Base-by-base conservation (phyloP, 2,113 vertebrate species). In the Hemicordylus capensis region DNA sequence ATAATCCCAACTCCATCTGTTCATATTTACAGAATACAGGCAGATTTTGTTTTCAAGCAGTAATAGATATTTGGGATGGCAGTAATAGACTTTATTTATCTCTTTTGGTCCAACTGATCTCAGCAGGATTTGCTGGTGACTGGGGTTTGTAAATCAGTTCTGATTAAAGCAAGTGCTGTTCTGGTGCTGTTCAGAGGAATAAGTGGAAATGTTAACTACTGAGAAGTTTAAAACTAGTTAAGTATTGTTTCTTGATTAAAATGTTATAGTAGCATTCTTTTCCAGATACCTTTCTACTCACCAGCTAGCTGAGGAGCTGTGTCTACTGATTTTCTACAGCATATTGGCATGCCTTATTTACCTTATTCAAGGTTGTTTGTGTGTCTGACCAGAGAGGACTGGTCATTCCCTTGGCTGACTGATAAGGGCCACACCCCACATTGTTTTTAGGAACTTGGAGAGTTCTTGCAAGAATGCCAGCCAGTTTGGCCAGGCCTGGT, bases 1-100 rank as follows among this genome's bases (percentile, higher is more conserved):
- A 14, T 67, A 86, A 76, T 87, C 70, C 70, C 39, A 37, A 31
- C 76, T 46, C 70, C 72, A 81, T 86, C 79, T 81, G 85, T 81
- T 86, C 78, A 76, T 86, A 76, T 75, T 76, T 81, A 64, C 79
- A 20, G 51, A 48, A 81, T 34, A 28, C 12, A 26, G 37, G 58
- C 64, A 70, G 75, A 70, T 86, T 86, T 34, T 76, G 31, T 67
- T 44, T 76, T 76, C 48, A 44, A 58, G 70, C 39, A 54, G 37
- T 74, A 75, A 74, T 86, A 66, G 59, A 75, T 66, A 67, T n/a
- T 81, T 78, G 63, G 31, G 75, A 22, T 64, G 46, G 64, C 75
- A 34, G 31, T 78, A 59, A 78, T 78, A 58, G 75, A 77, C 75
- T 70, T 83, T n/a, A 64, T 76, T 84, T 63, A 67, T 66, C 73